These are phyloP conservation scores for Euura saliciscinereae DNA, from an alignment of 1,140 invertebrate genomes.

Conservation along the genomic window DNA sequence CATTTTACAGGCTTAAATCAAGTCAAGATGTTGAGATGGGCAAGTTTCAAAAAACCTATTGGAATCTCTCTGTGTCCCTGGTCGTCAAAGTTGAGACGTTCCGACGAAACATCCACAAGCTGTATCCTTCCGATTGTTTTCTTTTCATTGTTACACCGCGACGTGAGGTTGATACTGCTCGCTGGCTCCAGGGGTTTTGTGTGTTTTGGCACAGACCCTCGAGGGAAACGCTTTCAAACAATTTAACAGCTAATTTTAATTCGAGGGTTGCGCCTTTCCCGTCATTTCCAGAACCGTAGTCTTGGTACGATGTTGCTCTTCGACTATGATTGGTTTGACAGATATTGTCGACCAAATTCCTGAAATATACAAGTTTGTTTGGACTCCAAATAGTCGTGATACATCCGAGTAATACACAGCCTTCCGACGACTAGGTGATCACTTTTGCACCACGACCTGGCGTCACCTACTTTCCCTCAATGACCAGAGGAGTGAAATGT, in stretches of 20 bases:
- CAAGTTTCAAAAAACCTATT: too few relatives aligned
- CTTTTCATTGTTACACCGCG: slow-evolving; percentile 14
- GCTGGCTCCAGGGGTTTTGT: slow-evolving; percentile 12
- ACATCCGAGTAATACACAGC: too few relatives aligned
- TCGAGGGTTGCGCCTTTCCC: slow-evolving; percentile 6
- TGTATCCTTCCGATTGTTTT: background rate
- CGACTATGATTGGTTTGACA: slow-evolving; percentile 10
- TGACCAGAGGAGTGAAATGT: too few relatives aligned
- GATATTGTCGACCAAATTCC: background rate
- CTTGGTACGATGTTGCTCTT: background rate
- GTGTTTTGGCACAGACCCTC: slow-evolving; percentile 24
- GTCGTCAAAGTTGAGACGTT: too few relatives aligned
- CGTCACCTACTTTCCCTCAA: too few relatives aligned
- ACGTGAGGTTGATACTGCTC: slow-evolving; percentile 17
- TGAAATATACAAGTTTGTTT: background rate
- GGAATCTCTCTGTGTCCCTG: too few relatives aligned
- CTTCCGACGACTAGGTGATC: too few relatives aligned
- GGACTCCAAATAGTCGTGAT: background rate
- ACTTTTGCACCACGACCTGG: too few relatives aligned
- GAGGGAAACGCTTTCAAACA: slow-evolving; percentile 20
- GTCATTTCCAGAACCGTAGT: background rate
- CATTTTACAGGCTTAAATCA: too few relatives aligned
- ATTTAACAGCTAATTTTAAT: slow-evolving; percentile 27
- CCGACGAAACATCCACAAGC: too few relatives aligned
- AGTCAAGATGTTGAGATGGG: too few relatives aligned